Base-by-base conservation (phyloP, 2,797 vertebrate genomes). In the Bovichtus variegatus region DNA sequence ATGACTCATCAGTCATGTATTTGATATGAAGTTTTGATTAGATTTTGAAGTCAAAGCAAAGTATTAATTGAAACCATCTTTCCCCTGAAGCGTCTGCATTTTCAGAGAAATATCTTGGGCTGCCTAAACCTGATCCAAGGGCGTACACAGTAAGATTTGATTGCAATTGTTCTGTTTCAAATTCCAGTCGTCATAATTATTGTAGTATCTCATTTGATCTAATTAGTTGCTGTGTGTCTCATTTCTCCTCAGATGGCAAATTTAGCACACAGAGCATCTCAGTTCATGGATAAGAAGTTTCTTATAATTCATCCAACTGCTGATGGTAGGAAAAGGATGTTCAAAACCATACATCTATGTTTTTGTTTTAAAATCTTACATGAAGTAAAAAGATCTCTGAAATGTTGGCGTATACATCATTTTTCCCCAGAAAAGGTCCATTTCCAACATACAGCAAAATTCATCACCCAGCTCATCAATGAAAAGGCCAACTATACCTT, bases 401-500 rank as follows among this genome's bases (percentile, higher is more conserved):
- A 34, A 13, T 38, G 46, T 53, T 44, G 19, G 2, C 2, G 0
- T 66, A 0, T 40, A 1, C 71, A 21, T 61, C n/a, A 0, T 74
- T 54, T 75, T 66, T 12, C 36, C 83, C 64, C 94, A 99, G 98
- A 99, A 93, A 99, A 99, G 92, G 96, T 99, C 84, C 98, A 99
- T 91, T 99, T 99, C 93, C 98, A 99, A 85, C 98, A 99, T 70
- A 97, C 97, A 9, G 97, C 97, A 0, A 98, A 98, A 81, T 97
- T 99, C 91, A 98, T 99, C 83, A 91, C 96, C 19, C 97, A 97
- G 82, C 96, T 99, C 82, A 97, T 99, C 89, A 96, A 90, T 62
- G 96, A 94, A 81, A 97, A 96, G 89, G 97, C 97, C 77, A 99
- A 99, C 94, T 99, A 99, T 94, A 98, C 97, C 87, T 95, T 99